Evolutionary conservation across 2,888 invertebrate genomes (phyloP), one percentile per base, ranked within the genome.

Genomic region (Caprella mutica): DNA sequence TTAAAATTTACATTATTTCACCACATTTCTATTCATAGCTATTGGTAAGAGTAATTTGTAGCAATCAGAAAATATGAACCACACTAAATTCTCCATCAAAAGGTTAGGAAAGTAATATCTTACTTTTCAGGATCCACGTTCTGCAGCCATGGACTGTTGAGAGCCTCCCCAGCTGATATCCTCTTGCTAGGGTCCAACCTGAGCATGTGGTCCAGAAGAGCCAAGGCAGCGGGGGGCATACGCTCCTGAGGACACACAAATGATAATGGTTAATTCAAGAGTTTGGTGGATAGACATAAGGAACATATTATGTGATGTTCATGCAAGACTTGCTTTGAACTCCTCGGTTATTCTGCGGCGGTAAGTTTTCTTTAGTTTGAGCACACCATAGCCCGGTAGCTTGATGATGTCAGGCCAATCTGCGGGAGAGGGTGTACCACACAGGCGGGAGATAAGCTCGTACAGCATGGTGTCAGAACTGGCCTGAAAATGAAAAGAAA

Each of bases 341-440:
- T 93, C 90, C 68, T 97, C 96, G 29, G 92, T 79, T 55, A 99
- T 78, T 67, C 86, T 81, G 63, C 98, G 80, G 68, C 89, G 80
- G 76, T 94, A 86, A 66, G 84, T 81, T 69, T 88, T 86, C 76
- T 92, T 93, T 35, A 91, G 89, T 69, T 91, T 87, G 46, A 97
- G 78, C 27, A 88, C 85, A 72, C 87, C 85, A 81, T 90, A 98
- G 3, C 88, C 79, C 0, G 96, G 96, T 67, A 98, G 77, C 71
- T 86, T 85, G 65, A 92, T 89, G 50, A 98, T 94, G 71, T 86
- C 81, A 8, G 97, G 97, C 97, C 97, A 98, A 38, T 90, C 90
- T 42, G 91, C 91, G 0, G 96, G 94, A 38, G 87, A 84, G 0
- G 97, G 96, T 0, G 94, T 90, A 19, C 97, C 98, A 76, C 98